A percentile compares a stretch with the other conserved stretches of the same genome.
Evolutionary conservation across 2,888 invertebrate genomes (phyloP).

Genomic region (Perizoma flavofasciatum): DNA sequence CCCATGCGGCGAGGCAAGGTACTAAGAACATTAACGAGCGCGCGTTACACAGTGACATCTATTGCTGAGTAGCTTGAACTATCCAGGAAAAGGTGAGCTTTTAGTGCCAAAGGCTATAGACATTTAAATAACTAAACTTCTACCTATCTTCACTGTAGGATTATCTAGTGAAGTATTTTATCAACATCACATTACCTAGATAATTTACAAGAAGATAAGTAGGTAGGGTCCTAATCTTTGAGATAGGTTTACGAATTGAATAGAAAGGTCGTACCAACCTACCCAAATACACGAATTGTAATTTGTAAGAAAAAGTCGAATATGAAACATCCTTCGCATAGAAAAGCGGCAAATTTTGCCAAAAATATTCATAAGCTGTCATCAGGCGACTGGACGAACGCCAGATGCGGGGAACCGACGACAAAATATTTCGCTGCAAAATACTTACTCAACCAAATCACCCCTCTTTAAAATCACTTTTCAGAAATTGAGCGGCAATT

Average conservation of each 20-base stretch:
- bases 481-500: conserved; percentile 69
- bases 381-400: conserved; percentile 80
- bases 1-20: conserved; percentile 76
- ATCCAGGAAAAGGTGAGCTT: conserved; percentile 40
- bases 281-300: conserved; percentile 38
- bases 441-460: conserved; percentile 77
- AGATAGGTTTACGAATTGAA: conserved; percentile 12
- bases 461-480: conserved; percentile 78
- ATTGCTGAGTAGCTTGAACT: conserved; percentile 66
- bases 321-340: conserved; percentile 62
- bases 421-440: conserved; percentile 80
- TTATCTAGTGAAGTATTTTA: conserved; percentile 18
- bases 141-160: conserved; percentile 25
- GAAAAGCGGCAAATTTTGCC: conserved; percentile 74
- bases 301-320: conserved; percentile 67
- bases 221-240: too few species aligned
- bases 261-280: conserved; percentile 11
- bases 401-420: conserved; percentile 79
- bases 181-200: background rate
- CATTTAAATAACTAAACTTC: conserved; percentile 44
- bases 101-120: conserved; percentile 50
- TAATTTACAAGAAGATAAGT: background rate
- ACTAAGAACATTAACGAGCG: conserved; percentile 41
- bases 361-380: conserved; percentile 84
- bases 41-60: conserved; percentile 69